phyloP scores from a whole-genome alignment of 2,797 vertebrate genomes.

The Nothura maculosa region DNA sequence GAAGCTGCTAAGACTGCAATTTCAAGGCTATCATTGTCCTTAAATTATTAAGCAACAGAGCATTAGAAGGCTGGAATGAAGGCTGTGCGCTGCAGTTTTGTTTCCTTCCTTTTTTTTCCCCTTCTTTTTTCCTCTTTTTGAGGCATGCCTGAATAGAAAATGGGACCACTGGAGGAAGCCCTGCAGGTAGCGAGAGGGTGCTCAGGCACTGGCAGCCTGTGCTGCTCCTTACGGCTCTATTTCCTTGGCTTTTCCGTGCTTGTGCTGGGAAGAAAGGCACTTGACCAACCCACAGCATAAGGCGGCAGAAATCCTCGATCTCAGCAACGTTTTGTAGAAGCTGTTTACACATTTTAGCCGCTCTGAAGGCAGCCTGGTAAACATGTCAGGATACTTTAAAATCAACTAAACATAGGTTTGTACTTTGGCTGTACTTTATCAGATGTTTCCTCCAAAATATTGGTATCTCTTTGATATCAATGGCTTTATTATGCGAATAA shows the following conservation, averaged over 20 bases:
- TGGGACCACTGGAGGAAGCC: neutral
- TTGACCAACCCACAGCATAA: neutral
- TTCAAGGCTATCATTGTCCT: slow-evolving; percentile 68
- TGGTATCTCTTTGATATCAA: neutral
- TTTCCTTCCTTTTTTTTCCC: neutral
- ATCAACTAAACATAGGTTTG: slow-evolving; percentile 24
- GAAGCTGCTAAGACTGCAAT: slow-evolving; percentile 65
- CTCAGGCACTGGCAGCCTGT: slow-evolving; percentile 16
- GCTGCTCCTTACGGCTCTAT: neutral
- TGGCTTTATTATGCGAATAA: neutral
- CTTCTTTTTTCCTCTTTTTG: neutral
- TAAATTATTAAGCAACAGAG: slow-evolving; percentile 71
- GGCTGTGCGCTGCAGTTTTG: neutral
- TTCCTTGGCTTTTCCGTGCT: neutral
- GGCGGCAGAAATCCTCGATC: neutral
- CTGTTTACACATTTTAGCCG: slow-evolving; percentile 33
- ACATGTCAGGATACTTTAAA: slow-evolving; percentile 25
- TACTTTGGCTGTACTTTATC: neutral
- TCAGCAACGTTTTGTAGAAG: slow-evolving; percentile 22
- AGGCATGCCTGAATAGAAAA: neutral
- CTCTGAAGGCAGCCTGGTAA: slow-evolving; percentile 38
- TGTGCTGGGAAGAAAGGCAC: slow-evolving; percentile 22
- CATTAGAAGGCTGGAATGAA: slow-evolving; percentile 52
- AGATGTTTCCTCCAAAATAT: neutral
- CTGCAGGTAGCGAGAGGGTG: neutral